Evolutionary conservation across 2,797 vertebrate genomes (phyloP), one percentile per base, ranked within the genome.

Genomic region (Takifugu ocellatus): DNA sequence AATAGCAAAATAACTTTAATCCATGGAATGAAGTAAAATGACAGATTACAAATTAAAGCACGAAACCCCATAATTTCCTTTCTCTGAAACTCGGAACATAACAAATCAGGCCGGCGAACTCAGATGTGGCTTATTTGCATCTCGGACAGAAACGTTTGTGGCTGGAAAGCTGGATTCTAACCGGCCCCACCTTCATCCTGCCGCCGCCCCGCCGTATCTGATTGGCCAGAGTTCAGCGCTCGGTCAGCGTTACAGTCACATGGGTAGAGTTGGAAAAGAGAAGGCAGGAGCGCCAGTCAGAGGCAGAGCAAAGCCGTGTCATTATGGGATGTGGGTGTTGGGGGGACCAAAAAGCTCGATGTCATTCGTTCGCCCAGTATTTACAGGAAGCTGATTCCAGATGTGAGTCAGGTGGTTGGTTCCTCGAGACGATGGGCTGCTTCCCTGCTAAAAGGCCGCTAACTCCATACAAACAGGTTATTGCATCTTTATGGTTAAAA

Each of bases 41-140:
- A 56, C 1, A 47, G 17, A 33, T 21, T 26, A 56, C 2, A 48
- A 33, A 50, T 36, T n/a, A 63, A 64, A 42, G 15, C 25, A 49
- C 47, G 8, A 33, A 45, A 17, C 11, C 51, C 27, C 3, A 12
- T 9, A 2, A 6, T 44, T 24, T 49, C 7, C 12, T 52, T 48
- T 15, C 9, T 27, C 26, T 17, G 9, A 21, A 29, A 29, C 25
- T 46, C 6, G 17, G n/a, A 46, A 46, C 43, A 21, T 31, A 8
- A 9, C 3, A 17, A 58, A 16, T 33, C 14, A 33, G 33, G n/a
- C 26, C 17, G 31, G 7, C 9, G 5, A 15, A 15, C 25, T 10
- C 6, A 44, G 46, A 25, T 47, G 49, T n/a, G 16, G 24, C n/a
- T 24, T n/a, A 12, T 14, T 43, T 26, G 25, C 12, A n/a, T 44